These are phyloP conservation scores for Leptinotarsa undecemlineata DNA, from an alignment of 1,140 invertebrate genomes.

Conservation along the genomic window DNA sequence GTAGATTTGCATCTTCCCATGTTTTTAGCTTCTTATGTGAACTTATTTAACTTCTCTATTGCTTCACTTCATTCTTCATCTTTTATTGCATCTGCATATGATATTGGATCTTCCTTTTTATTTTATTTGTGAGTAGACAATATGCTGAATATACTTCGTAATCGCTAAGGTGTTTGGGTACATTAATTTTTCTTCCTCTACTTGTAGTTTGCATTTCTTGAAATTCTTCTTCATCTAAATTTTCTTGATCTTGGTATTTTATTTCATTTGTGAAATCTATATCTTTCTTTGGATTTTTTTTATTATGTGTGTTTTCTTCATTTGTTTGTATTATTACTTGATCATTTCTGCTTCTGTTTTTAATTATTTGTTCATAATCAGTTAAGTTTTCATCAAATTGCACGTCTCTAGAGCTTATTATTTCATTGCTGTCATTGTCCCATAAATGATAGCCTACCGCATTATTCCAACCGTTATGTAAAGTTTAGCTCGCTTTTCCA, in stretches of 20 bases:
- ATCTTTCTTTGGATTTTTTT: not conserved
- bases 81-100: constrained; percentile 9
- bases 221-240: not conserved
- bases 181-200: constrained; percentile 21
- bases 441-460: constrained; percentile 44
- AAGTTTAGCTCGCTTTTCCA: not conserved
- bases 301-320: not conserved
- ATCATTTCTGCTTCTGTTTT: not conserved
- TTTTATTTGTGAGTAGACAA: too few species aligned
- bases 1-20: constrained; percentile 19
- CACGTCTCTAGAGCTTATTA: constrained; percentile 40
- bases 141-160: constrained; percentile 24
- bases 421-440: constrained; percentile 33
- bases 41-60: constrained; percentile 9
- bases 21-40: constrained; percentile 3
- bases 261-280: not conserved
- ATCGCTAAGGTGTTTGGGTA: constrained; percentile 8
- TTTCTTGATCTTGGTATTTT: not conserved
- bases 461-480: constrained; percentile 2
- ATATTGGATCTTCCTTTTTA: not conserved
- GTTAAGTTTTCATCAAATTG: constrained; percentile 24
- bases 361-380: constrained; percentile 13
- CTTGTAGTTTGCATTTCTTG: not conserved
- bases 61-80: constrained; percentile 8
- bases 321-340: constrained; percentile 2